Evolutionary conservation across 2,113 vertebrate genomes (phyloP).

Genomic region (Aldabrachelys gigantea): DNA sequence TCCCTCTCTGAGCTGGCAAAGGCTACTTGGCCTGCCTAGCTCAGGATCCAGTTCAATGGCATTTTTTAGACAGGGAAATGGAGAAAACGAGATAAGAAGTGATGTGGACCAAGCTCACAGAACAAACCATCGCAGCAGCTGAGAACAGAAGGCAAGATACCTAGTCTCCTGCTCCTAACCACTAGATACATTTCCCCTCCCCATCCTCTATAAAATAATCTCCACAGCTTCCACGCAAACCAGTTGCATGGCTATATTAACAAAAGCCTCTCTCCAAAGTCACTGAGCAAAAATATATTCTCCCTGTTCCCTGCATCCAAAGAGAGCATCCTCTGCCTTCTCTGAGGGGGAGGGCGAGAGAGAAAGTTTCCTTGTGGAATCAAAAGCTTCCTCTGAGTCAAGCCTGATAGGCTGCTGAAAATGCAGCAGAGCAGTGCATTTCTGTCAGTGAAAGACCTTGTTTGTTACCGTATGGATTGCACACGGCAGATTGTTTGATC

Average conservation of each 20-base stretch:
- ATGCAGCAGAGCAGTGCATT: slow-evolving; percentile 29
- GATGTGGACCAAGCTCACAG: neutral
- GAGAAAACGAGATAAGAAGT: neutral
- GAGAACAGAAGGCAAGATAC: neutral
- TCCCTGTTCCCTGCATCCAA: neutral
- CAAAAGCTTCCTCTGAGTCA: slow-evolving; percentile 47
- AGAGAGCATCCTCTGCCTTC: fast-evolving
- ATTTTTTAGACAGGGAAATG: neutral
- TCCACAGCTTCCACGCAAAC: neutral
- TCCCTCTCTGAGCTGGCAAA: neutral
- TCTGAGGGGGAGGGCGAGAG: neutral
- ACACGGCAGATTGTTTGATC: slow-evolving; percentile 45
- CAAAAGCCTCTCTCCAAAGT: neutral
- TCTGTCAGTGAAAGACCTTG: slow-evolving; percentile 63
- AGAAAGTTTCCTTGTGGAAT: slow-evolving; percentile 45
- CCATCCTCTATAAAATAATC: neutral
- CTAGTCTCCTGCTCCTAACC: neutral
- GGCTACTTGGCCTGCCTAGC: neutral
- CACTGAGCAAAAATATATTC: neutral
- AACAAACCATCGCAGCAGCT: neutral
- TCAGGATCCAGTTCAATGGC: neutral
- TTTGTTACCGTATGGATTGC: slow-evolving; percentile 63
- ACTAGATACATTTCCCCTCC: neutral
- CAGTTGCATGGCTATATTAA: neutral
- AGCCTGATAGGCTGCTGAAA: slow-evolving; percentile 42